Percentiles rank a stretch among this genome's conserved stretches.
phyloP scores from a whole-genome alignment of 2,797 vertebrate genomes.

The Hydrolagus colliei region DNA sequence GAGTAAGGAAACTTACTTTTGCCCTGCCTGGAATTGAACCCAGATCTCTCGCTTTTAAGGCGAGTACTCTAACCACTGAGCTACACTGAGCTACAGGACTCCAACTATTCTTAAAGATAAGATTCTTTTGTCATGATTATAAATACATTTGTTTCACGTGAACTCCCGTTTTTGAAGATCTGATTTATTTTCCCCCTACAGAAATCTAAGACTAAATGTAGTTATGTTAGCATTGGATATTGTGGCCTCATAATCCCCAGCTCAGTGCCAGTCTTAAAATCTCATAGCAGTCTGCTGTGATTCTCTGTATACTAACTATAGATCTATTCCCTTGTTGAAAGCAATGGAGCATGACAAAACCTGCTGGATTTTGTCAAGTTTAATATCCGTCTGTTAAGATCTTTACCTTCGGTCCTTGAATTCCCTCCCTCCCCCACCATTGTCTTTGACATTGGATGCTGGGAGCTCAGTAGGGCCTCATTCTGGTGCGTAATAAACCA shows the following conservation, averaged over 20 bases:
- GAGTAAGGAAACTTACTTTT: too few species aligned
- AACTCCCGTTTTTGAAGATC: not conserved
- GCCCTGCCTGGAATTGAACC: too few species aligned
- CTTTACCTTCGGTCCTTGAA: not conserved
- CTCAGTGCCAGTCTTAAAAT: not conserved
- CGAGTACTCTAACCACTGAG: too few species aligned
- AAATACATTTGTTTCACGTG: not conserved
- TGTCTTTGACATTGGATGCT: not conserved
- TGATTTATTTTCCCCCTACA: not conserved
- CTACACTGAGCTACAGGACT: too few species aligned
- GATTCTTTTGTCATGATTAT: not conserved
- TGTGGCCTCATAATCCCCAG: not conserved
- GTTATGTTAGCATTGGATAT: not conserved
- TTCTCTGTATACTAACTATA: not conserved
- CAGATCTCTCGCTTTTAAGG: too few species aligned
- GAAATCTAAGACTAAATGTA: not conserved
- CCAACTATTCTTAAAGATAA: too few species aligned
- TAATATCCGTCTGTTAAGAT: not conserved
- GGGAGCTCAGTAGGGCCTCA: not conserved
- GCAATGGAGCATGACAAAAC: constrained; percentile 7
- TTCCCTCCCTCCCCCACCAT: not conserved
- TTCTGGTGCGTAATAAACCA: not conserved
- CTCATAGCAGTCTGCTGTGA: not conserved
- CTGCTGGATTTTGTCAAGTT: constrained; percentile 11
- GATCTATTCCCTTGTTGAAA: not conserved